phyloP scores from a whole-genome alignment of 1,140 invertebrate species.

The Cotesia chilonis region DNA sequence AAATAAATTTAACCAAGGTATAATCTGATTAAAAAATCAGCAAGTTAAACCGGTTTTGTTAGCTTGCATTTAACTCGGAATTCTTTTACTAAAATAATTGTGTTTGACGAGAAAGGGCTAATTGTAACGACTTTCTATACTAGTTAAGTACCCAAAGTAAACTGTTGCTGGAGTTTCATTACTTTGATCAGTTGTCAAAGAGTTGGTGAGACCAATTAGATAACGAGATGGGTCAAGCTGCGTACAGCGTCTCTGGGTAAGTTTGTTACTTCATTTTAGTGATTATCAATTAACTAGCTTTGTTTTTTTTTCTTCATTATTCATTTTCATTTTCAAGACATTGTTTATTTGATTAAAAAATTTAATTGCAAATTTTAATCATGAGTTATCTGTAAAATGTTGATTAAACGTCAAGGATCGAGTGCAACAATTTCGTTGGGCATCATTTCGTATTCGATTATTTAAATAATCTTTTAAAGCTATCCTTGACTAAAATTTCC shows the following conservation, averaged over 20 bases:
- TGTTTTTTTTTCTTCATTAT: slow-evolving; percentile 7
- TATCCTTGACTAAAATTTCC: too few relatives aligned
- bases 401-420: background rate
- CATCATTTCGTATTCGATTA: too few relatives aligned
- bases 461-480: too few relatives aligned
- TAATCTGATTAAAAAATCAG: background rate
- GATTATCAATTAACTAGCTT: background rate
- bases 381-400: too few relatives aligned
- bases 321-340: slow-evolving; percentile 2
- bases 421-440: too few relatives aligned
- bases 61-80: background rate
- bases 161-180: slow-evolving; percentile 4
- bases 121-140: slow-evolving; percentile 3
- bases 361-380: background rate
- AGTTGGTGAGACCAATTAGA: background rate
- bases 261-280: background rate
- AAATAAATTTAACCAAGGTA: background rate
- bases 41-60: background rate
- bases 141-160: background rate
- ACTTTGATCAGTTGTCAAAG: slow-evolving; percentile 6
- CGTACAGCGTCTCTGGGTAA: slow-evolving; percentile 14
- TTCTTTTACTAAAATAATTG: background rate
- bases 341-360: background rate
- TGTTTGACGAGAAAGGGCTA: background rate
- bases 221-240: slow-evolving; percentile 18